Percentiles rank a stretch among this genome's conserved stretches.
phyloP scores from a whole-genome alignment of 2,888 invertebrate species.

The Oegoconia quadripuncta region DNA sequence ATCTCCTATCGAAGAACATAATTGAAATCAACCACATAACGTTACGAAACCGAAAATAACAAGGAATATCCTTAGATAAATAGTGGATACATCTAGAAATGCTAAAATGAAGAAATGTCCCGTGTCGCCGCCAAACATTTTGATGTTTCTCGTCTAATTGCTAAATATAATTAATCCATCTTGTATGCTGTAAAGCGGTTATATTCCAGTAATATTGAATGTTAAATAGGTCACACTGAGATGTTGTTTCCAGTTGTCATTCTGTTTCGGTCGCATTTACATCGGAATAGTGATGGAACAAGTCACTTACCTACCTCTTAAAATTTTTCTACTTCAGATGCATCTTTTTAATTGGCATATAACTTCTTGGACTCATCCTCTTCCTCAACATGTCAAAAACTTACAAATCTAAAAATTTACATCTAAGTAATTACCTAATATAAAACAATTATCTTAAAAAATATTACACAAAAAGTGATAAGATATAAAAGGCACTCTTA shows the following conservation, averaged over 20 bases:
- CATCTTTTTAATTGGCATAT: no score
- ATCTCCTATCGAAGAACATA: no score
- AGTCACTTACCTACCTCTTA: background rate
- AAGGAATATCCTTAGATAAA: conserved; percentile 52
- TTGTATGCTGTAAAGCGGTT: conserved; percentile 40
- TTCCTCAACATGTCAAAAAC: no score
- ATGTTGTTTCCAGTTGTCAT: conserved; percentile 11
- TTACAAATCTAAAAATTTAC: no score
- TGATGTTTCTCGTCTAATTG: conserved; percentile 66
- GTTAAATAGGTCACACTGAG: conserved; percentile 29
- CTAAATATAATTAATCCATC: conserved; percentile 70
- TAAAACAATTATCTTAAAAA: no score
- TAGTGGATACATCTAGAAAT: conserved; percentile 40
- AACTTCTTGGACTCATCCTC: no score
- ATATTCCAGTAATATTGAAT: conserved; percentile 44
- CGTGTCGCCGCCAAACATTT: conserved; percentile 65
- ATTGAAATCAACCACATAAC: no score
- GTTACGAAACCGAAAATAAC: conserved; percentile 54
- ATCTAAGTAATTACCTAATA: no score
- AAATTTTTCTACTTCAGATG: no score
- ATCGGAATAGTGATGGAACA: background rate
- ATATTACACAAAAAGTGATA: no score
- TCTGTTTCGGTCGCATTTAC: no score
- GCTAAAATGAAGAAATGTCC: conserved; percentile 60
- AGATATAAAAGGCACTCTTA: no score